These are phyloP conservation scores for Heteromyza rotundicornis DNA, from an alignment of 2,888 invertebrate genomes.

Conservation along the genomic window DNA sequence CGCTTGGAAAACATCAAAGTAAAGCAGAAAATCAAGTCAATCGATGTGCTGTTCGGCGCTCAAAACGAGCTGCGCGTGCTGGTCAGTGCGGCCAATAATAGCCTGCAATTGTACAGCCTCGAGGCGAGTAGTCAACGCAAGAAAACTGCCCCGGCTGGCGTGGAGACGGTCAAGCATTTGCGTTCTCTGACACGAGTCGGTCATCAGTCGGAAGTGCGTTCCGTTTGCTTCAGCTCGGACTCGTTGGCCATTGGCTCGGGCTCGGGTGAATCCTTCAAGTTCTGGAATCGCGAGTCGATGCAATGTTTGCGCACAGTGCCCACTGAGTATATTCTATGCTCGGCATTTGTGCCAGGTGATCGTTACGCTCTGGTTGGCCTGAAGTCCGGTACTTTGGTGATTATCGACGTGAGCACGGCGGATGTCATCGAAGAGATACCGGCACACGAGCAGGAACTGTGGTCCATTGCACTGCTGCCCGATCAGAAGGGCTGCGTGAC, in stretches of 20 bases:
- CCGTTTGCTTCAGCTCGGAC: conserved; percentile 89
- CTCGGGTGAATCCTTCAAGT: conserved; percentile 85
- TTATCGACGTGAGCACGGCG: conserved; percentile 85
- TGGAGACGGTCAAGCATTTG: conserved; percentile 65
- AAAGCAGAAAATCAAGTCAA: conserved; percentile 73
- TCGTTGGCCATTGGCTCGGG: conserved; percentile 86
- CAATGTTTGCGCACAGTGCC: conserved; percentile 74
- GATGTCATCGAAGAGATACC: conserved; percentile 80
- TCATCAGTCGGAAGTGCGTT: conserved; percentile 88
- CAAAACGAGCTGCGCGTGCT: conserved; percentile 75
- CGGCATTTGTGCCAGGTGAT: conserved; percentile 86
- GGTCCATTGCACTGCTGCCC: conserved; percentile 79
- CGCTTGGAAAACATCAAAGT: conserved; percentile 72
- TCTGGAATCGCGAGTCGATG: conserved; percentile 84
- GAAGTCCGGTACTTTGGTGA: conserved; percentile 80
- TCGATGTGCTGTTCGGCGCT: conserved; percentile 73
- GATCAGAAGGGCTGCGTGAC: conserved; percentile 85
- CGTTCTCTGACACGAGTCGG: conserved; percentile 77
- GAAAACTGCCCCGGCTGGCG: conserved; percentile 63
- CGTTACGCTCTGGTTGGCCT: conserved; percentile 87
- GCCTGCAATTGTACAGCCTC: conserved; percentile 72
- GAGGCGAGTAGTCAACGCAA: conserved; percentile 47
- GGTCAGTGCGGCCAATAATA: conserved; percentile 75
- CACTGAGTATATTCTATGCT: conserved; percentile 70
- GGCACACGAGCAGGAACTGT: conserved; percentile 83